Base-by-base conservation (phyloP, 2,888 invertebrate genomes). In the Kuschelorhynchus macadamiae region DNA sequence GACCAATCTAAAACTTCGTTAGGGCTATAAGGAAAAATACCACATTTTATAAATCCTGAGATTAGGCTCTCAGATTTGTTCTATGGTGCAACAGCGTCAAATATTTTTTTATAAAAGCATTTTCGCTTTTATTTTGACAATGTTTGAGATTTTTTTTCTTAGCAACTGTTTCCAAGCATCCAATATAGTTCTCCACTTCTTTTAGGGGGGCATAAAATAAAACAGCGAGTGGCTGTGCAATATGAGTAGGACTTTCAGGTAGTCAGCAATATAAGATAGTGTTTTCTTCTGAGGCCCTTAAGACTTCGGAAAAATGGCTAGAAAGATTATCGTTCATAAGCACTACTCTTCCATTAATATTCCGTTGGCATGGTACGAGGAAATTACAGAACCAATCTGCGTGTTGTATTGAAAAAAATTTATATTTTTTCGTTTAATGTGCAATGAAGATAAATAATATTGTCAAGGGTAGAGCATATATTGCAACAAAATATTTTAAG, bases 301-400 rank as follows among this genome's bases (percentile, higher is more conserved):
- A 44, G 17, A 70, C 46, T 55, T 47, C 46, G 60, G 72, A 66
- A 42, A 66, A 17, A 52, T 68, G 72, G 8, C 63, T 70, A 25
- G 59, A 57, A 20, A 66, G 49, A 61, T 73, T 73, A 61, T 72
- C 67, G 5, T 67, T 70, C 14, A 72, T 46, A 20, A 71, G 33
- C 12, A 61, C 60, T 21, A 32, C 32, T n/a, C 32, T 71, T 73
- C 41, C 49, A 60, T 17, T 72, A 69, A 32, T 32, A 39, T 14
- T 39, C 39, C 3, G 39, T 12, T 14, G n/a, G n/a, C n/a, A n/a
- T n/a, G n/a, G n/a, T n/a, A n/a, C n/a, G n/a, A n/a, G n/a, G n/a
- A n/a, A n/a, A n/a, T n/a, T n/a, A n/a, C n/a, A n/a, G n/a, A n/a
- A n/a, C n/a, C n/a, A n/a, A n/a, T n/a, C n/a, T n/a, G n/a, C n/a